Evolutionary conservation across 2,888 invertebrate species (phyloP).

Genomic region (Drosophila acutilabella): DNA sequence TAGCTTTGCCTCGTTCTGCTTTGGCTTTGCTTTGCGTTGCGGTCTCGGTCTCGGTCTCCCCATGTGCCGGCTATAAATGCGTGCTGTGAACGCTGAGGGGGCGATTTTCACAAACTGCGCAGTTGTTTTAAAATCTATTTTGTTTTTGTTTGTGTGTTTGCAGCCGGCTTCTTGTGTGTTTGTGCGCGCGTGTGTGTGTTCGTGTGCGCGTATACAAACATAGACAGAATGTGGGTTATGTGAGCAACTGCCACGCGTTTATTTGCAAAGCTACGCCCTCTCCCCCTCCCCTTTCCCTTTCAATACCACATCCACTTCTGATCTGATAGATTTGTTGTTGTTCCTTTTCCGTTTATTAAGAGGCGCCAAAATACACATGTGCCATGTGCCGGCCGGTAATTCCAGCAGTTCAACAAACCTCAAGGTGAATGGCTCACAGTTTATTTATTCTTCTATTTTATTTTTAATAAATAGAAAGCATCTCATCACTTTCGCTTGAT

Average conservation of each 20-base stretch:
- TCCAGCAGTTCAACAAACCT: constrained; percentile 55
- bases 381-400: constrained; percentile 60
- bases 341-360: constrained; percentile 13
- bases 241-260: constrained; percentile 44
- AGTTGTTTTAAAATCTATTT: constrained; percentile 55
- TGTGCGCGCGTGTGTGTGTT: constrained; percentile 3
- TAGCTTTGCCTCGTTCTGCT: constrained; percentile 5
- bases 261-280: constrained; percentile 8
- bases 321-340: constrained; percentile 3
- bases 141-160: constrained; percentile 15
- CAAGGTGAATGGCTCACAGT: constrained; percentile 32
- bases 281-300: too few relatives aligned
- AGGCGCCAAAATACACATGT: constrained; percentile 28
- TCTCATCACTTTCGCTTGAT: constrained; percentile 24
- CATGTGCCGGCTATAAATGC: constrained; percentile 38
- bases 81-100: constrained; percentile 36
- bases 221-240: constrained; percentile 45
- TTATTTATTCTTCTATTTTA: constrained; percentile 11
- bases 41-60: constrained; percentile 14
- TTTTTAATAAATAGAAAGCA: constrained; percentile 24
- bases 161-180: constrained; percentile 23
- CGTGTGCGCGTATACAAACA: neutral
- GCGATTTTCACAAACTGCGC: constrained; percentile 49
- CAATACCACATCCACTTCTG: neutral
- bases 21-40: constrained; percentile 13